Percentiles rank a stretch among this genome's conserved stretches.
Conservation (phyloP, 2,888 invertebrate species). For the Dicranocentrus wangi region DNA sequence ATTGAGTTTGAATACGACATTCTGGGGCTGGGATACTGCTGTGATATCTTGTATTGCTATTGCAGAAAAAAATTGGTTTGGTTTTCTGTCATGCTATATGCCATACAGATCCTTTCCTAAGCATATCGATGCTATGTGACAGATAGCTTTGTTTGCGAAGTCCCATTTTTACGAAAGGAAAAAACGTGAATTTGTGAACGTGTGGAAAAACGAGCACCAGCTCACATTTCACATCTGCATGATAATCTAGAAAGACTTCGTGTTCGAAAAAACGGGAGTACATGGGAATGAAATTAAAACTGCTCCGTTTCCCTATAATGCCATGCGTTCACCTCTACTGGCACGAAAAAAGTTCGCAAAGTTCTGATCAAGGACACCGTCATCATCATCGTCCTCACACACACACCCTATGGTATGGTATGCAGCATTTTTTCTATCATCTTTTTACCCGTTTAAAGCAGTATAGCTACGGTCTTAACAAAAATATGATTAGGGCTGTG, state of each 20-base stretch:
- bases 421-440: background rate
- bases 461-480: background rate
- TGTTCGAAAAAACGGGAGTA: background rate
- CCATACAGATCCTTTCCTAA: background rate
- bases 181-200: background rate
- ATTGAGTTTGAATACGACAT: too few relatives aligned
- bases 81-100: background rate
- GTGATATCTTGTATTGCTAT: too few relatives aligned
- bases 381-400: background rate
- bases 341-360: background rate
- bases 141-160: background rate
- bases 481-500: background rate
- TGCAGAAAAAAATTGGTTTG: background rate
- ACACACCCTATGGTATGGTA: background rate
- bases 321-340: slow-evolving; percentile 1
- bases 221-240: background rate
- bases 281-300: background rate
- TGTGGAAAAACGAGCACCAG: background rate
- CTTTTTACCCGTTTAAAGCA: background rate
- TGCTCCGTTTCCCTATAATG: background rate
- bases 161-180: background rate
- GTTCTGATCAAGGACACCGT: slow-evolving; percentile 19
- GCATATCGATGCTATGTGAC: background rate
- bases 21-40: too few relatives aligned
- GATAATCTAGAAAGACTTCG: background rate